Conservation (phyloP, 2,888 invertebrate genomes). For the Seira ritae region DNA sequence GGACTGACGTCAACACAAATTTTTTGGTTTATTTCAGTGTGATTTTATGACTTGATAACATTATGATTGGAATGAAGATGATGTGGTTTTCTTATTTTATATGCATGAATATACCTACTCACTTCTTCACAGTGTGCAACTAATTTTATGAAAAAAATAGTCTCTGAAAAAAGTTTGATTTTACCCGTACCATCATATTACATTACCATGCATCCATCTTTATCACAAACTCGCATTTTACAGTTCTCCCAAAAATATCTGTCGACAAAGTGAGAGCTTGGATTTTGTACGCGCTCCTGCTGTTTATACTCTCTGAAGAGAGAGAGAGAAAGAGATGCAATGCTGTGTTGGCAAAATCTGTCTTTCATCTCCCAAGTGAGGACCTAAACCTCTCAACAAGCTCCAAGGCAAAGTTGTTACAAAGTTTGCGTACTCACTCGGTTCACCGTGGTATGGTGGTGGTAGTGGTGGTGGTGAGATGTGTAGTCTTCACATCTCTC, state of each 20-base stretch:
- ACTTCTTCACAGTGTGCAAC: too few species aligned
- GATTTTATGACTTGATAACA: conserved; percentile 45
- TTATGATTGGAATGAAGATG: conserved; percentile 31
- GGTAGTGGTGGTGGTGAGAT: too few species aligned
- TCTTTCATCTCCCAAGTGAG: conserved; percentile 33
- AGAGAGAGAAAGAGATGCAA: not conserved
- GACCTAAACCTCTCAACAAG: conserved; percentile 12
- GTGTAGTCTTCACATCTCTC: too few species aligned
- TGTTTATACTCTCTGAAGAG: not conserved
- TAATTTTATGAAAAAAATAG: not conserved
- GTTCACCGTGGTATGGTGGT: not conserved
- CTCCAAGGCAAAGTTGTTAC: conserved; percentile 40
- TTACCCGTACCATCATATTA: not conserved
- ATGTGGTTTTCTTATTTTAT: conserved; percentile 24
- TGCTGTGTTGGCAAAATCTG: conserved; percentile 41
- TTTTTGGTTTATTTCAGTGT: conserved; percentile 37
- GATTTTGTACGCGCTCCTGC: not conserved
- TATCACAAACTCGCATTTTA: not conserved
- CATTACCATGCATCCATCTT: not conserved
- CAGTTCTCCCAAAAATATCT: not conserved
- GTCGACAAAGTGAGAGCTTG: conserved; percentile 13
- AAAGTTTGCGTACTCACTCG: conserved; percentile 28
- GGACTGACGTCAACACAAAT: conserved; percentile 37
- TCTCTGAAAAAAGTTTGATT: conserved; percentile 2
- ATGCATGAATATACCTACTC: not conserved